phyloP scores from a whole-genome alignment of 53 echinoderm and acorn worm species.

The Luidia sarsii region DNA sequence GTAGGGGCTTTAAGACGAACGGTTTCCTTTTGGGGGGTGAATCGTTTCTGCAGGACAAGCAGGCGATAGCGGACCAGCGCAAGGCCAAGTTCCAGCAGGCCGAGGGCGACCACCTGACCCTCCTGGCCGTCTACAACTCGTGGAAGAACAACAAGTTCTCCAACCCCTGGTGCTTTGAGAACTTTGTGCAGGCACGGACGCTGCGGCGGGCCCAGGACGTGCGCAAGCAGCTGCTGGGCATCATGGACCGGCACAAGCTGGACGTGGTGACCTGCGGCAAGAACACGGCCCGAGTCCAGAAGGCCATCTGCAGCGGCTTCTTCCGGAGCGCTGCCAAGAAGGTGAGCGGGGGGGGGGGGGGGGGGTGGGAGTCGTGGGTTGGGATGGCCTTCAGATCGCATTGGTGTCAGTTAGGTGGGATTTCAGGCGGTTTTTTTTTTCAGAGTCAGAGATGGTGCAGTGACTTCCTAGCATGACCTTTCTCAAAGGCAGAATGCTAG shows the following conservation, averaged over 20 bases:
- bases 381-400: too few species aligned
- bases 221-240: constrained; percentile 94
- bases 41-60: constrained; percentile 79
- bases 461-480: too few species aligned
- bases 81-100: constrained; percentile 99
- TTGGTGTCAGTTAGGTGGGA: too few species aligned
- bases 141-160: constrained; percentile 99
- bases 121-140: constrained; percentile 96
- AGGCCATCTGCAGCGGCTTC: constrained; percentile 98
- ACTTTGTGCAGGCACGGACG: constrained; percentile 97
- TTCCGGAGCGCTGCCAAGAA: constrained; percentile 99
- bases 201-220: constrained; percentile 96
- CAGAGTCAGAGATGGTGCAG: too few species aligned
- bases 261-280: constrained; percentile 98
- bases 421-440: too few species aligned
- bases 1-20: too few species aligned
- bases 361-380: too few species aligned
- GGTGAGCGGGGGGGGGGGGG: too few species aligned
- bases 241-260: constrained; percentile 99
- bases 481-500: too few species aligned
- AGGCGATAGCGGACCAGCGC: constrained; percentile 96
- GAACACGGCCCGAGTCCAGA: constrained; percentile 98
- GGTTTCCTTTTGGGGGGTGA: neutral
- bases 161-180: constrained; percentile 99
- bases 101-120: constrained; percentile 93